Base-by-base conservation (phyloP, 1,140 invertebrate species). In the Periplaneta americana region DNA sequence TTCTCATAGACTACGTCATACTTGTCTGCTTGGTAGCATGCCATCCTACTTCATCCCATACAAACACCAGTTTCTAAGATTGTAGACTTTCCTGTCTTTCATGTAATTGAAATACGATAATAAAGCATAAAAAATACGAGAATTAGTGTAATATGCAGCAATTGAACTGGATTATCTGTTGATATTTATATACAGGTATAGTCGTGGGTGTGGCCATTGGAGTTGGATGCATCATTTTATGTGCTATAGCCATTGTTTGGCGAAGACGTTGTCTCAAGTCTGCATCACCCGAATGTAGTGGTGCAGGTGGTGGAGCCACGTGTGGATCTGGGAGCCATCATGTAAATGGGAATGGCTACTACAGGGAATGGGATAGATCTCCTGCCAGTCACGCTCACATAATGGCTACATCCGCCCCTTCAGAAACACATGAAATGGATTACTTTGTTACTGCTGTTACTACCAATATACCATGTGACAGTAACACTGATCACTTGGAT, bases 341-440 rank as follows among this genome's bases (percentile, higher is more conserved):
- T 76, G 48, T 79, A 4, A 84, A 84, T 82, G 85, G 85, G n/a
- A 84, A 85, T 82, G 84, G 84, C 17, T 82, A 82, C 34, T 82
- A 81, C 57, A 74, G 79, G 37, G 81, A 80, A 36, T 80, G 80
- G 80, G 66, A 80, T 15, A 18, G 57, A 17, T 37, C 34, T 18
- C 28, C 32, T 15, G 2, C 35, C 0, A 4, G 34, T 17, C 48
- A 66, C 13, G 11, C 22, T 1, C n/a, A 13, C 48, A 28, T 28
- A 66, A 66, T 66, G 48, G 34, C 35, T 37, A n/a, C n/a, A n/a
- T n/a, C n/a, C n/a, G 35, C n/a, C 22, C 57, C n/a, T 79, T 32
- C 81, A 11, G 84, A 86, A 76, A 80, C 83, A 10, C 86, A 87
- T 80, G 88, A 90, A 84, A 87, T 88, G 83, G 86, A 89, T 75